Evolutionary conservation across 2,113 vertebrate genomes (phyloP).

Genomic region (Dolichallabes microphthalmus): DNA sequence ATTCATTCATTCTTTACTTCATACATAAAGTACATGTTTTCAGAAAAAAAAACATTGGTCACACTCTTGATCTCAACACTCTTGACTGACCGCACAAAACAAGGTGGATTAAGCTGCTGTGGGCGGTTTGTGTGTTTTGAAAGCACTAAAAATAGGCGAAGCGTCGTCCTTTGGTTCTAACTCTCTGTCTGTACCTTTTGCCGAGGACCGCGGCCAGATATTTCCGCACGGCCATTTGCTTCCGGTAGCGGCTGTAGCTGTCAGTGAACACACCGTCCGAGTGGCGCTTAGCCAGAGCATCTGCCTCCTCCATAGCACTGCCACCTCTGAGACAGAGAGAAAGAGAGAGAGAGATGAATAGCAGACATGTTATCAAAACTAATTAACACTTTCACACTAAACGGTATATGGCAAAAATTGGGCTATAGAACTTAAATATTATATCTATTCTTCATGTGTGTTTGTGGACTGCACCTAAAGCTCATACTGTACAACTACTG

Average conservation of each 20-base stretch:
- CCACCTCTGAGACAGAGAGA: conserved; percentile 67
- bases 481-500: too few species aligned
- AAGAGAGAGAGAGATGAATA: not conserved
- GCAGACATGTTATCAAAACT: not conserved
- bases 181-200: conserved; percentile 99
- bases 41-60: conserved; percentile 86
- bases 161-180: conserved; percentile 99
- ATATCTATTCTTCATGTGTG: not conserved
- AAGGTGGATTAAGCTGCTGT: conserved; percentile 60
- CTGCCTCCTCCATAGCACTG: conserved; percentile 79
- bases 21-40: conserved; percentile 98
- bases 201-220: conserved; percentile 97
- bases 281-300: conserved; percentile 92
- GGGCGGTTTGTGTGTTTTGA: conserved; percentile 52
- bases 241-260: conserved; percentile 99
- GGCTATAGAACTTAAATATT: not conserved
- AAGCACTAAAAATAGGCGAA: conserved; percentile 93
- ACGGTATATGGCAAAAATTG: not conserved
- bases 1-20: conserved; percentile 98
- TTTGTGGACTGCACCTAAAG: not conserved
- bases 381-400: not conserved
- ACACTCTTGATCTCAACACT: conserved; percentile 82
- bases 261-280: conserved; percentile 98
- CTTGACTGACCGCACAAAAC: conserved; percentile 85
- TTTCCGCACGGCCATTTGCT: conserved; percentile 99